phyloP scores from a whole-genome alignment of 2,113 vertebrate genomes.

The Heptranchias perlo region DNA sequence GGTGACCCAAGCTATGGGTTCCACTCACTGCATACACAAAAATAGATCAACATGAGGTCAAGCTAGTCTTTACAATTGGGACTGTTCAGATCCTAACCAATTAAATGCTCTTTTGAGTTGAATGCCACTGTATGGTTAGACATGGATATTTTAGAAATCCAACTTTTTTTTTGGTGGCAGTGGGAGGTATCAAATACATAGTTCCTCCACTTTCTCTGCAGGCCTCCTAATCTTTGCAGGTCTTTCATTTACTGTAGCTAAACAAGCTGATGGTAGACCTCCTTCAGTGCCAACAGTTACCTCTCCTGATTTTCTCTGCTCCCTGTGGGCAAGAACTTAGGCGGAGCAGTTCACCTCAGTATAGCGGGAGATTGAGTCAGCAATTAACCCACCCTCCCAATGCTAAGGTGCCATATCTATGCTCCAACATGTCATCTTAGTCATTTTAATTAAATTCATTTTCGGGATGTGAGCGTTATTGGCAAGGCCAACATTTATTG shows the following conservation, averaged over 20 bases:
- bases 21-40: background rate
- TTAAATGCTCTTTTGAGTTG: background rate
- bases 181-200: background rate
- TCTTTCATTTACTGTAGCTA: background rate
- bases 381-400: background rate
- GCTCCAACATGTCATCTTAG: too few species aligned
- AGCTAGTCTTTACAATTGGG: background rate
- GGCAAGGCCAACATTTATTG: too few species aligned
- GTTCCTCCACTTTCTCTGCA: background rate
- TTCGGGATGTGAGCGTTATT: too few species aligned
- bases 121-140: background rate
- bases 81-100: background rate
- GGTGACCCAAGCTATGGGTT: background rate
- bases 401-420: too few species aligned
- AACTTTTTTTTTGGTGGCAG: background rate
- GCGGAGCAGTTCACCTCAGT: background rate
- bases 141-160: background rate
- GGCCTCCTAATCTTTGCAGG: background rate
- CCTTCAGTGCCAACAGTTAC: background rate
- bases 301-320: background rate
- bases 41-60: background rate
- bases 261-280: background rate
- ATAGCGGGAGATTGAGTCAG: background rate
- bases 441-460: too few species aligned
- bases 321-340: background rate